Evolutionary conservation across 2,888 invertebrate genomes (phyloP).

Genomic region (Spisula solida): DNA sequence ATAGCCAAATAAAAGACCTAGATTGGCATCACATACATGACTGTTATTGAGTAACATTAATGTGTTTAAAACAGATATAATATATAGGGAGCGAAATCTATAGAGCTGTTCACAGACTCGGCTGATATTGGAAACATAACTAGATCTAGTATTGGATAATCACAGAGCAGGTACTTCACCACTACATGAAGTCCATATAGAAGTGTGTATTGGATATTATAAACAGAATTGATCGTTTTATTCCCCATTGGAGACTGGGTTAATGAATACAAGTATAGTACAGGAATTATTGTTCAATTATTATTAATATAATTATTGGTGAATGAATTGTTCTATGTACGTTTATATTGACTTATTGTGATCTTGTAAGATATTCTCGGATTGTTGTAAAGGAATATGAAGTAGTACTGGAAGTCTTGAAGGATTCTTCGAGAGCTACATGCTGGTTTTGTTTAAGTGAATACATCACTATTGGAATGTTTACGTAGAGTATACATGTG

Average conservation of each 20-base stretch:
- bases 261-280: conserved; percentile 36
- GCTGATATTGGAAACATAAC: conserved; percentile 1
- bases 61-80: background rate
- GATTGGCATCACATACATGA: background rate
- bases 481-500: background rate
- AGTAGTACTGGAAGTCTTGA: background rate
- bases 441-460: background rate
- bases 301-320: background rate
- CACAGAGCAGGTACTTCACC: conserved; percentile 15
- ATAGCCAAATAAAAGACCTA: no score
- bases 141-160: conserved; percentile 7
- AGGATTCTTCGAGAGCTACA: background rate
- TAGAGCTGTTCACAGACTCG: background rate
- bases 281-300: conserved; percentile 19
- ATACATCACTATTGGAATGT: background rate
- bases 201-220: conserved; percentile 42
- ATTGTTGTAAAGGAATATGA: background rate
- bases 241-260: conserved; percentile 31
- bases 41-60: background rate
- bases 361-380: background rate
- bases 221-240: conserved; percentile 34
- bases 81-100: background rate
- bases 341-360: background rate
- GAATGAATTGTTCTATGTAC: background rate
- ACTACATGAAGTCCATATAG: background rate